Evolutionary conservation across 2,888 invertebrate species (phyloP).

Genomic region (Aphodius granarius): DNA sequence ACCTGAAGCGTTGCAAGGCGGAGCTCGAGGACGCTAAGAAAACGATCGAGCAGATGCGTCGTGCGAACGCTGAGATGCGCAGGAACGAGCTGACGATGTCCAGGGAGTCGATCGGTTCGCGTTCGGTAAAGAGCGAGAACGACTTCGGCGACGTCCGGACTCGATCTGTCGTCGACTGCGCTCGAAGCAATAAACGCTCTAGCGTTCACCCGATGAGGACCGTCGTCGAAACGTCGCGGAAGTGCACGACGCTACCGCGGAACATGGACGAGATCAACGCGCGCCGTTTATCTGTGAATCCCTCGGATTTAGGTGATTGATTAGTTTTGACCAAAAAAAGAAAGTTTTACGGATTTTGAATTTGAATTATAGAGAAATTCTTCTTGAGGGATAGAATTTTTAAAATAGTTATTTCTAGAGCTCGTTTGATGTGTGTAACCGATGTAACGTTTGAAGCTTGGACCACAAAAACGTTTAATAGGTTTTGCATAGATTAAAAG

Average conservation of each 20-base stretch:
- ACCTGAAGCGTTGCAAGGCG: constrained; percentile 9
- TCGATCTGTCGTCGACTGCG: background rate
- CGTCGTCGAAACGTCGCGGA: constrained; percentile 36
- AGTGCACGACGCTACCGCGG: constrained; percentile 42
- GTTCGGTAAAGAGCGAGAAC: constrained; percentile 21
- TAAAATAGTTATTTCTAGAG: no score
- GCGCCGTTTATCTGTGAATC: constrained; percentile 38
- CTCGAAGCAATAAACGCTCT: background rate
- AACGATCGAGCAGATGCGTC: constrained; percentile 23
- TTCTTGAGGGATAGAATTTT: no score
- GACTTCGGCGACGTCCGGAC: constrained; percentile 10
- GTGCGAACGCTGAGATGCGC: background rate
- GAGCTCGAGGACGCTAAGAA: constrained; percentile 25
- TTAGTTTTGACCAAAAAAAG: no score
- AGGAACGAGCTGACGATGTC: constrained; percentile 15
- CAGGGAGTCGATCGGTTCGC: constrained; percentile 15
- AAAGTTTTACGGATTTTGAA: no score
- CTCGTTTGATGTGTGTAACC: no score
- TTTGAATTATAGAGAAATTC: no score
- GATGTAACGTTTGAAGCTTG: no score
- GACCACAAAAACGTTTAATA: no score
- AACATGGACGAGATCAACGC: constrained; percentile 31
- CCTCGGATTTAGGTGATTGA: constrained; percentile 36
- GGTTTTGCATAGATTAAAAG: no score
- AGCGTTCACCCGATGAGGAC: constrained; percentile 11